phyloP scores from a whole-genome alignment of 2,113 vertebrate genomes.

The Zosterops japonicus region DNA sequence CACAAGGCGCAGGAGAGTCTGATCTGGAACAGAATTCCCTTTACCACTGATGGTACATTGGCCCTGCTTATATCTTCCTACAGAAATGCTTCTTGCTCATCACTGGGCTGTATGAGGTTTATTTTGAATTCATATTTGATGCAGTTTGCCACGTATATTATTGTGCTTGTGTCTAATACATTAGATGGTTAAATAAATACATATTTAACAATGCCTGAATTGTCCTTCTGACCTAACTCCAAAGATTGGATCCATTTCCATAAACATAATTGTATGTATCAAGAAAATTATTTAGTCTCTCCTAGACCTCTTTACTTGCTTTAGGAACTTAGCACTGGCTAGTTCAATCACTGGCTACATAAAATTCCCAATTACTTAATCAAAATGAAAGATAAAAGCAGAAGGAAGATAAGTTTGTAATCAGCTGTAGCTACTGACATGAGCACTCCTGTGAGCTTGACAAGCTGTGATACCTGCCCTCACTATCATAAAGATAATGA shows the following conservation, averaged over 20 bases:
- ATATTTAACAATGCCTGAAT: neutral
- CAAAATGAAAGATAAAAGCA: neutral
- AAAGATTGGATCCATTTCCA: neutral
- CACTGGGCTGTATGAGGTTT: neutral
- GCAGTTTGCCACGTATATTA: neutral
- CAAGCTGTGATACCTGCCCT: neutral
- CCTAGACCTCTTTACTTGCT: neutral
- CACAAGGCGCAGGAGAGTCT: neutral
- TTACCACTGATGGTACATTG: accelerated
- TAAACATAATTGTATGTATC: neutral
- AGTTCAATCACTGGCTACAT: neutral
- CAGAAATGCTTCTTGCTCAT: neutral
- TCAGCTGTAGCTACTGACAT: neutral
- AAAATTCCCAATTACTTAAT: neutral
- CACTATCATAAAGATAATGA: neutral
- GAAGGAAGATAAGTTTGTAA: neutral
- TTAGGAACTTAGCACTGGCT: neutral
- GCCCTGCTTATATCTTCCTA: neutral
- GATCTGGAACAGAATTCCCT: neutral
- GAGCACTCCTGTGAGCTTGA: neutral
- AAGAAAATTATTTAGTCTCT: neutral
- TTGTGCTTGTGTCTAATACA: neutral
- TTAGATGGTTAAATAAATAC: neutral
- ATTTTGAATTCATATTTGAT: neutral
- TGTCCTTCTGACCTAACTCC: neutral